Evolutionary conservation across 35 echinoderm and acorn worm species (phyloP).

Genomic region (Heliocidaris erythrogramma): DNA sequence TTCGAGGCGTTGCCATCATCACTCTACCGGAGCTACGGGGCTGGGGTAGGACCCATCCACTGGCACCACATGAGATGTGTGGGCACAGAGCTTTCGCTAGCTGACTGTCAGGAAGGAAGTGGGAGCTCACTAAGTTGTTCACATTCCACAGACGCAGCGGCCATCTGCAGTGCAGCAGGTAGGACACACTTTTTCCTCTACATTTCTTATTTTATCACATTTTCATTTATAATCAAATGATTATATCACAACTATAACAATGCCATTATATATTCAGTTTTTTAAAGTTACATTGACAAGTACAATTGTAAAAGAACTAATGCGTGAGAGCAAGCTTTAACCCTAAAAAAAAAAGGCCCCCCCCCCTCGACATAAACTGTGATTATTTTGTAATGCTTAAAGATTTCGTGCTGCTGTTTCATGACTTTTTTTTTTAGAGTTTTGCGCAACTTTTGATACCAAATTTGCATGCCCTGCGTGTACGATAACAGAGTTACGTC

Average conservation of each 20-base stretch:
- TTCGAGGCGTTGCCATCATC: constrained; percentile 13
- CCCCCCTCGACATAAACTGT: too few relatives aligned
- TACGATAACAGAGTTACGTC: too few relatives aligned
- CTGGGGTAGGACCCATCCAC: constrained; percentile 31
- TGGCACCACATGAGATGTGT: not conserved
- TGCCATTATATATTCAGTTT: not conserved
- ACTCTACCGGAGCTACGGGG: not conserved
- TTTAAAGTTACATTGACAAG: not conserved
- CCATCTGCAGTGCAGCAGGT: constrained; percentile 13
- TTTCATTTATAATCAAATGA: not conserved
- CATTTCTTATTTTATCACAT: not conserved
- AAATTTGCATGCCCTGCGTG: too few relatives aligned
- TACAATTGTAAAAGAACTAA: not conserved
- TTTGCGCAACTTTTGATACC: too few relatives aligned
- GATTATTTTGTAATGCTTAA: too few relatives aligned
- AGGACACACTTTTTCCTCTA: not conserved
- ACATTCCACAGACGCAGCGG: constrained; percentile 19
- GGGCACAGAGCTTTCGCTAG: not conserved
- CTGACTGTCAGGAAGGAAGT: constrained; percentile 10
- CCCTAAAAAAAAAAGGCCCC: too few relatives aligned
- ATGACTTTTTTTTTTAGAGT: too few relatives aligned
- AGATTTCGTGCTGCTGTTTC: too few relatives aligned
- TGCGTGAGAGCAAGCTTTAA: not conserved
- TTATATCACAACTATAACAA: not conserved
- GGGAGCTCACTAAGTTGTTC: constrained; percentile 4